Percentiles rank a stretch among this genome's conserved stretches.
phyloP scores from a whole-genome alignment of 2,888 invertebrate species.

The Sinhomidia bicolor region DNA sequence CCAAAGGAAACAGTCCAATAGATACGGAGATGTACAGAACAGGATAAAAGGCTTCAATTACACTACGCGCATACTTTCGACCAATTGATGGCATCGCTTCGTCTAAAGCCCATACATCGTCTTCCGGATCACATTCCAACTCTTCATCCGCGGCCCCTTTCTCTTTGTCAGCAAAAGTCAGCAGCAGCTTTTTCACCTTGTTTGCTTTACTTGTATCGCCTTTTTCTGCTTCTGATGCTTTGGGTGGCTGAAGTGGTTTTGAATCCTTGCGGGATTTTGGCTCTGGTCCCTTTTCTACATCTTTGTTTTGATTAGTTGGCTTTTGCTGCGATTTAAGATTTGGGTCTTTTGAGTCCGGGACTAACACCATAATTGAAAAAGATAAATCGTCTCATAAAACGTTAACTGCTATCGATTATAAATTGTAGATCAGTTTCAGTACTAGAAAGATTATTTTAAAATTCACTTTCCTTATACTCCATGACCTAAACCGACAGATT shows the following conservation, averaged over 20 bases:
- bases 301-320: too few species aligned
- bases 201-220: neutral
- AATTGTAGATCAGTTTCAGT: too few species aligned
- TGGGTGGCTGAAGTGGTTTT: neutral
- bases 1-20: conserved; percentile 40
- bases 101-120: conserved; percentile 45
- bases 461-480: too few species aligned
- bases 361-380: too few species aligned
- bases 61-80: conserved; percentile 47
- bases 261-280: too few species aligned
- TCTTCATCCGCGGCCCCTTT: conserved; percentile 21
- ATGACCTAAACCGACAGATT: too few species aligned
- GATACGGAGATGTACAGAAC: neutral
- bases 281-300: conserved; percentile 8
- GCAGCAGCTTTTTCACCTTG: neutral
- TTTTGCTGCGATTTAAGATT: too few species aligned
- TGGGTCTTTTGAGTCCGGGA: too few species aligned
- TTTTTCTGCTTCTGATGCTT: neutral
- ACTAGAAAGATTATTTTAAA: too few species aligned
- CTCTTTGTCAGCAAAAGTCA: too few species aligned
- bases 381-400: too few species aligned
- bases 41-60: conserved; percentile 29
- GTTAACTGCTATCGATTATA: too few species aligned
- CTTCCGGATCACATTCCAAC: conserved; percentile 45
- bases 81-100: conserved; percentile 1